Evolutionary conservation across 1,140 invertebrate species (phyloP).

Genomic region (Platyscapa corneri): DNA sequence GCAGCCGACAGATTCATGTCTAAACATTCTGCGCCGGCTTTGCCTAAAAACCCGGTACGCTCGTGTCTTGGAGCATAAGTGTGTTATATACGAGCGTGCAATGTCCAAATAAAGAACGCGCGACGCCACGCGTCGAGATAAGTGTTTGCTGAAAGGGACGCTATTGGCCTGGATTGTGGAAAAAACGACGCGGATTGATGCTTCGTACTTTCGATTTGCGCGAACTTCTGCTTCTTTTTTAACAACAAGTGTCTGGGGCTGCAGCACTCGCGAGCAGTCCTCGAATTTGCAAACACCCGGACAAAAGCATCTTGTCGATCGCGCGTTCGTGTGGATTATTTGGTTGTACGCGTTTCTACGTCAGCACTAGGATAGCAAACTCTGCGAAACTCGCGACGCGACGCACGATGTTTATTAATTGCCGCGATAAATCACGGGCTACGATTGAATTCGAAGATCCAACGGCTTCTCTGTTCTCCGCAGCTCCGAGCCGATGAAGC

Average conservation of each 20-base stretch:
- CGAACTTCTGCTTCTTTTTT: too few species aligned
- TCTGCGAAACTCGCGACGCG: too few species aligned
- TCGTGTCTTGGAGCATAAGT: neutral
- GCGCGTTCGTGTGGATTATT: neutral
- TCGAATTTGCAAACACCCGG: too few species aligned
- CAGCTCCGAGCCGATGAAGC: too few species aligned
- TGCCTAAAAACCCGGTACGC: slow-evolving; percentile 20
- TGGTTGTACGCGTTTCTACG: too few species aligned
- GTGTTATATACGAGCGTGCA: neutral
- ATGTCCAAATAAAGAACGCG: slow-evolving; percentile 24
- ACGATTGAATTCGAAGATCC: too few species aligned
- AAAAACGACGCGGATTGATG: slow-evolving; percentile 34
- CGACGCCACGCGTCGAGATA: slow-evolving; percentile 8
- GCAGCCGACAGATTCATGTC: slow-evolving; percentile 44
- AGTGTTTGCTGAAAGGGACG: slow-evolving; percentile 21
- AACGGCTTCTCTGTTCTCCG: too few species aligned
- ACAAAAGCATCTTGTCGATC: neutral
- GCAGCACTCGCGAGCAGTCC: too few species aligned
- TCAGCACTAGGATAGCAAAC: too few species aligned
- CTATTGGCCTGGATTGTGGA: neutral
- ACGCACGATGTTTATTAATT: too few species aligned
- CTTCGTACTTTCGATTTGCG: neutral
- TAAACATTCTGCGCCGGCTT: slow-evolving; percentile 37
- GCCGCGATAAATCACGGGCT: too few species aligned
- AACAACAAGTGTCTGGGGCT: neutral